A percentile compares a stretch with the other conserved stretches of the same genome.
Evolutionary conservation across 2,888 invertebrate species (phyloP).

Genomic region (Apamea anceps): DNA sequence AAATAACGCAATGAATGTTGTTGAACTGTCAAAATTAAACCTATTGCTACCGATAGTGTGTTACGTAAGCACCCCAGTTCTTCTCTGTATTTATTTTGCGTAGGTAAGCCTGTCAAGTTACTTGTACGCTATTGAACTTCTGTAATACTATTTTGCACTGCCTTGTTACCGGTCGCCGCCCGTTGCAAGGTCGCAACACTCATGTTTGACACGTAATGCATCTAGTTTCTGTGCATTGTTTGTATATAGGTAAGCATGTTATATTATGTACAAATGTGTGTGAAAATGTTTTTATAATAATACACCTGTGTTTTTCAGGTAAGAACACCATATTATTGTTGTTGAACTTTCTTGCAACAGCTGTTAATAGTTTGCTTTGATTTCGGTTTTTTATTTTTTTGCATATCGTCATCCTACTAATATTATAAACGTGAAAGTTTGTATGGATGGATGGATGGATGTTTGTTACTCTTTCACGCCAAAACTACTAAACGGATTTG

Average conservation of each 20-base stretch:
- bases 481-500: too few relatives aligned
- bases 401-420: background rate
- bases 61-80: background rate
- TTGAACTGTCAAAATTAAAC: too few relatives aligned
- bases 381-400: slow-evolving; percentile 2
- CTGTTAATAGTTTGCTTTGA: background rate
- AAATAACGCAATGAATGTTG: too few relatives aligned
- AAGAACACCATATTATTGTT: background rate
- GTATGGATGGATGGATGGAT: too few relatives aligned
- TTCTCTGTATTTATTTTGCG: background rate
- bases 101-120: background rate
- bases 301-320: slow-evolving; percentile 16
- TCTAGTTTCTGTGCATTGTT: slow-evolving; percentile 62
- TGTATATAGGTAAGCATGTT: slow-evolving; percentile 10
- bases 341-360: slow-evolving; percentile 9
- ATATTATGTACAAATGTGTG: slow-evolving; percentile 4
- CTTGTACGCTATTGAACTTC: slow-evolving; percentile 1
- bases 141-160: slow-evolving; percentile 10
- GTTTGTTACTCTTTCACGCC: too few relatives aligned
- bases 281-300: slow-evolving; percentile 28
- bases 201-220: slow-evolving; percentile 61
- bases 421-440: too few relatives aligned
- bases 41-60: too few relatives aligned
- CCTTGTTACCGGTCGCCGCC: slow-evolving; percentile 48
- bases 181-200: slow-evolving; percentile 64